Conservation (phyloP, 1,140 invertebrate species). For the Formica exsecta region DNA sequence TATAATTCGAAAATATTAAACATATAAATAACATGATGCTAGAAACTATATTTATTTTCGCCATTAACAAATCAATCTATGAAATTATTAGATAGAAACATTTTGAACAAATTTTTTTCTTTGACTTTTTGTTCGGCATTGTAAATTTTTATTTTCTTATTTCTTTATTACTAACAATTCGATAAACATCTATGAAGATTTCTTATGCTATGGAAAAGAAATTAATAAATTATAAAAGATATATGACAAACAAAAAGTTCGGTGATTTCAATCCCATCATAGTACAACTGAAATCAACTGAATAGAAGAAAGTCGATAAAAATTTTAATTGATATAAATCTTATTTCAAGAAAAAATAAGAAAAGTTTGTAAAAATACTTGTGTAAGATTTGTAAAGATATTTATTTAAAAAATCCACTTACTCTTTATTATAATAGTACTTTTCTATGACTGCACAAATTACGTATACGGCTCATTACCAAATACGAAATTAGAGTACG, state of each 20-base stretch:
- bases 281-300: too few relatives aligned
- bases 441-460: not conserved
- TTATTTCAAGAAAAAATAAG: not conserved
- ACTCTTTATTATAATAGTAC: not conserved
- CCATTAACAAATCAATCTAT: too few relatives aligned
- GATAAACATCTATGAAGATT: not conserved
- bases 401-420: conserved; percentile 9
- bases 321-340: not conserved
- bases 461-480: not conserved
- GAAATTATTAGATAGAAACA: too few relatives aligned
- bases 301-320: too few relatives aligned
- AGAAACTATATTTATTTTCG: not conserved
- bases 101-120: not conserved
- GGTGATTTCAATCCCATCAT: too few relatives aligned
- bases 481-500: not conserved
- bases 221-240: not conserved
- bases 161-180: not conserved
- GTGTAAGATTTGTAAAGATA: too few relatives aligned
- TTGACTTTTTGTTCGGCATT: not conserved
- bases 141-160: not conserved
- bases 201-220: not conserved
- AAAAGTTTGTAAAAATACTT: not conserved
- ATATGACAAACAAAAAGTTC: not conserved
- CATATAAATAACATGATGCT: not conserved
- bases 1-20: not conserved